Evolutionary conservation across 2,797 vertebrate genomes (phyloP), one percentile per base, ranked within the genome.

Genomic region (Darevskia nairensis): DNA sequence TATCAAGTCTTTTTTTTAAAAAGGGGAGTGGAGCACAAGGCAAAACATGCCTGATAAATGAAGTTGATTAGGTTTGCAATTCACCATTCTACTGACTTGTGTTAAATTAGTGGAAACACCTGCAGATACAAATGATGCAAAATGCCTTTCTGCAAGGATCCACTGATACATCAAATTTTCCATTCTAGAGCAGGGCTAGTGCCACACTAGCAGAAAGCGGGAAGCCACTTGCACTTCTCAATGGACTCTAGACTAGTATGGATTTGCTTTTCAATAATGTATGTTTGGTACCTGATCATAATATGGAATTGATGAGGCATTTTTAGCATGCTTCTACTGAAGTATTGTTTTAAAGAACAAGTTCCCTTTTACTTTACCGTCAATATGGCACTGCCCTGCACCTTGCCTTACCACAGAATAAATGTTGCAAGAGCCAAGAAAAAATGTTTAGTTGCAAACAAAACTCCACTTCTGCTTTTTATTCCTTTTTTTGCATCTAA

Each of bases 401-500:
- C 27, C 3, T 25, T 85, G 44, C 39, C 55, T 85, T 44, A 64
- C 15, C 35, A 21, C 3, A 79, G 46, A 32, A 10, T 13, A 82
- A 35, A 2, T 3, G 27, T 7, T 2, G 5, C 64, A 87, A 50
- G 35, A 84, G 69, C n/a, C 25, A 81, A 64, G 76, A 81, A 61
- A 61, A 89, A 85, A 87, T 50, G n/a, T 87, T 90, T 50, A 87
- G 29, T 61, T 82, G 25, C n/a, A 32, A 89, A 84, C 21, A 35
- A 19, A 84, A 80, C 76, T 21, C 71, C 66, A 86, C 32, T 86
- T 84, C 64, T 84, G 74, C 86, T 87, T 89, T 82, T 25, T 69
- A 69, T 69, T 84, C n/a, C 86, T 15, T 21, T 32, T 41, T 89
- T 82, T 82, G 72, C 84, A 91, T 35, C 86, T 75, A 75, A 91